Percentiles rank a stretch among this genome's conserved stretches.
phyloP scores from a whole-genome alignment of 2,888 invertebrate species.

The Ptychoptera albimana region DNA sequence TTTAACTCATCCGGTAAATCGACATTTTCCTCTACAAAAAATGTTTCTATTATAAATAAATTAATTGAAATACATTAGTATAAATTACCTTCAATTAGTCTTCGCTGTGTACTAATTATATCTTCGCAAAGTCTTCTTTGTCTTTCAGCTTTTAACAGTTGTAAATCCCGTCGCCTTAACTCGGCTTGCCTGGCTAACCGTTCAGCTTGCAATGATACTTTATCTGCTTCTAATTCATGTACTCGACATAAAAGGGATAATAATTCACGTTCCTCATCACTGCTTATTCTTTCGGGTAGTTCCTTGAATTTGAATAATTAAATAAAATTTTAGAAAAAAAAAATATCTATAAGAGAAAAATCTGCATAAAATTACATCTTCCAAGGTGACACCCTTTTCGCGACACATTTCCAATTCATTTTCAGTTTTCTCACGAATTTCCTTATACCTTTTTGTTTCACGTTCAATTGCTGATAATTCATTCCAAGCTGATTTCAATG shows the following conservation, averaged over 20 bases:
- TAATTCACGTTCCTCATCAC: conserved; percentile 81
- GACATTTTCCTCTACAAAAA: conserved; percentile 43
- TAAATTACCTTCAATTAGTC: conserved; percentile 59
- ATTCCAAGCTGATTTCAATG: conserved; percentile 65
- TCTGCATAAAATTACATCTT: conserved; percentile 47
- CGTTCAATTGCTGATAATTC: conserved; percentile 70
- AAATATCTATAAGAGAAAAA: neutral
- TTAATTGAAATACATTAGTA: too few relatives aligned
- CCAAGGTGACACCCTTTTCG: conserved; percentile 59
- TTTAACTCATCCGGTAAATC: conserved; percentile 57
- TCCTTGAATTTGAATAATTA: conserved; percentile 37
- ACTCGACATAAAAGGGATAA: conserved; percentile 70
- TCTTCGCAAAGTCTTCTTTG: conserved; percentile 79
- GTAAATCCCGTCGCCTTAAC: conserved; percentile 64
- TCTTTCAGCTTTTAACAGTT: conserved; percentile 65
- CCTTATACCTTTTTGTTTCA: conserved; percentile 68
- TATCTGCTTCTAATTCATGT: conserved; percentile 88
- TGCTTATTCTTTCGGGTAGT: conserved; percentile 67
- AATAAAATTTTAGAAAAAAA: neutral
- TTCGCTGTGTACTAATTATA: conserved; percentile 75
- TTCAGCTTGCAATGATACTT: conserved; percentile 80
- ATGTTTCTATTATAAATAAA: neutral
- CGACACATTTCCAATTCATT: conserved; percentile 67
- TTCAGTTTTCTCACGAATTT: conserved; percentile 59
- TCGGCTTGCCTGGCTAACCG: conserved; percentile 74